Conservation (phyloP, 2,113 vertebrate species). For the Laticauda colubrina region DNA sequence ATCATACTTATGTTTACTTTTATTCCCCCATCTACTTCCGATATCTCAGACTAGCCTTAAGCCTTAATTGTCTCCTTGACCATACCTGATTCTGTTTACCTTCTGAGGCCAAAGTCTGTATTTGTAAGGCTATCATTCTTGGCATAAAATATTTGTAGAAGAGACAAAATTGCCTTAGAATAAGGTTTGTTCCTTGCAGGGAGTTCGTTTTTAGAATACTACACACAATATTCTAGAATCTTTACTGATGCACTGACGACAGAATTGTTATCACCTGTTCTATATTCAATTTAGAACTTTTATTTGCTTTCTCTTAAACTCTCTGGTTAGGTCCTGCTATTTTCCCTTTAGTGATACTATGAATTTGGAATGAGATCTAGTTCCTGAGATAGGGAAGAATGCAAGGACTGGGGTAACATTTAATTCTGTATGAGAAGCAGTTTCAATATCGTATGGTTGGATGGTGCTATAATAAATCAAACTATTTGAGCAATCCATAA, state of each 20-base stretch:
- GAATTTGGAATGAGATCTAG: neutral
- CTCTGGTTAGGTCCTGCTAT: neutral
- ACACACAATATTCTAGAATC: neutral
- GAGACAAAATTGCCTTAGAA: neutral
- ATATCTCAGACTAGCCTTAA: neutral
- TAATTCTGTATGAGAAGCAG: slow-evolving; percentile 46
- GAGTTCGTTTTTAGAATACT: neutral
- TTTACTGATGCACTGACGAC: neutral
- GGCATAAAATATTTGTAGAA: neutral
- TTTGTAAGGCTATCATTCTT: neutral
- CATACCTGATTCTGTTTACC: neutral
- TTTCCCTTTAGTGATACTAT: neutral
- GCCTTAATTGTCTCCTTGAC: neutral
- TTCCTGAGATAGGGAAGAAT: neutral
- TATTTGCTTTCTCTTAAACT: neutral
- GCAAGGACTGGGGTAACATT: neutral
- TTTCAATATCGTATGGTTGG: slow-evolving; percentile 49
- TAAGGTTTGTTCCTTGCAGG: neutral
- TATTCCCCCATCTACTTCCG: neutral
- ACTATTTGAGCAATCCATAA: slow-evolving; percentile 45
- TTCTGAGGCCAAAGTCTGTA: neutral
- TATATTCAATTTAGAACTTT: neutral
- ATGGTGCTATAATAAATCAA: slow-evolving; percentile 56
- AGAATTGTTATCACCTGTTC: neutral
- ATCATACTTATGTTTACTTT: neutral